These are phyloP conservation scores for Ploceus nigricollis DNA, from an alignment of 2,113 vertebrate species.

Conservation along the genomic window DNA sequence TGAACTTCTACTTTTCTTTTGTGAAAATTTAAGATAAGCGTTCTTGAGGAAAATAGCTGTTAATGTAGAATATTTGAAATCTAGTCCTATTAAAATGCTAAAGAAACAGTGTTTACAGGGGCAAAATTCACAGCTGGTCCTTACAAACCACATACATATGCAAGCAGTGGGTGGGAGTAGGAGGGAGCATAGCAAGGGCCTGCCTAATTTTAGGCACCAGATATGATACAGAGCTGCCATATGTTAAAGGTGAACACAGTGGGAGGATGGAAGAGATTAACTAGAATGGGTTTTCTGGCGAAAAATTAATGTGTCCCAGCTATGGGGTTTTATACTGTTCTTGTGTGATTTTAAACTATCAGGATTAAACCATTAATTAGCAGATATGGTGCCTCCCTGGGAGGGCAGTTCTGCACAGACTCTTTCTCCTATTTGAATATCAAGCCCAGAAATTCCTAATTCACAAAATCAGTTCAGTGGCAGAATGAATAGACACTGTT, in stretches of 20 bases:
- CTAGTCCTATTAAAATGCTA: not conserved
- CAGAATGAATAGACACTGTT: not conserved
- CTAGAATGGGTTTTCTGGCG: not conserved
- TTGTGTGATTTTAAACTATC: not conserved
- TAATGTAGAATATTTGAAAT: not conserved
- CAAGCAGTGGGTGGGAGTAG: conserved; percentile 48
- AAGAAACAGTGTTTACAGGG: conserved; percentile 42
- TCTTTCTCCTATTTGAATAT: not conserved
- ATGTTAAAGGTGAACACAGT: conserved; percentile 59
- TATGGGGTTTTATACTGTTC: not conserved
- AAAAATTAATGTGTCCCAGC: not conserved
- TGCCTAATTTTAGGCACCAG: conserved; percentile 58
- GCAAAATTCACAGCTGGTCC: conserved; percentile 60
- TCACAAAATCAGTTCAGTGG: not conserved
- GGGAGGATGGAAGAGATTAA: conserved; percentile 45
- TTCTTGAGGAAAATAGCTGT: not conserved
- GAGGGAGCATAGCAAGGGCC: conserved; percentile 61
- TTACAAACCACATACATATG: conserved; percentile 55
- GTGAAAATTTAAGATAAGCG: not conserved
- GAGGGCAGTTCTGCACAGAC: not conserved
- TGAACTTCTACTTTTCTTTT: not conserved
- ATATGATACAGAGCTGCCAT: conserved; percentile 56
- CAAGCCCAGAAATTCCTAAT: not conserved
- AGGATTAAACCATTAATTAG: not conserved
- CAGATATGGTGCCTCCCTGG: not conserved